phyloP scores from a whole-genome alignment of 2,113 vertebrate species.

The Brachirus orientalis region DNA sequence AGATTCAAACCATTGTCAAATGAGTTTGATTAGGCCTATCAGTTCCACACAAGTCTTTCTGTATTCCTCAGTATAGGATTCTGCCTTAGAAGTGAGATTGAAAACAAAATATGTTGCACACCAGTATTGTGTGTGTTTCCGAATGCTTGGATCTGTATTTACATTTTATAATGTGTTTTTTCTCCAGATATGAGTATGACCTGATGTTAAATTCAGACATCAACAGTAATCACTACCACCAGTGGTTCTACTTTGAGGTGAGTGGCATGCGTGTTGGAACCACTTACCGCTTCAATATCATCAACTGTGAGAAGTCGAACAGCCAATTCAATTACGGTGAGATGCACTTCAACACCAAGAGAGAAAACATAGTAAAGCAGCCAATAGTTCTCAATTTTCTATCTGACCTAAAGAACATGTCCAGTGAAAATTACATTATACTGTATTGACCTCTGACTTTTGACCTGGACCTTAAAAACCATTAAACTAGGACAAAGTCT shows the following conservation, averaged over 20 bases:
- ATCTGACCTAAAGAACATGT: background rate
- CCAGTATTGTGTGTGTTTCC: too few species aligned
- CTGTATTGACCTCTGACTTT: background rate
- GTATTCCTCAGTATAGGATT: too few species aligned
- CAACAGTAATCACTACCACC: constrained; percentile 99
- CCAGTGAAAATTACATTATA: background rate
- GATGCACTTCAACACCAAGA: constrained; percentile 8
- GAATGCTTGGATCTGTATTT: constrained; percentile 10
- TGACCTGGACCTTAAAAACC: too few species aligned
- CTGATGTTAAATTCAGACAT: constrained; percentile 98
- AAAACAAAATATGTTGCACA: background rate
- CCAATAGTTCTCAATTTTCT: background rate
- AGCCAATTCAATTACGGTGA: constrained; percentile 99
- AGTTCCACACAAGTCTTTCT: too few species aligned
- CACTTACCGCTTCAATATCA: constrained; percentile 96
- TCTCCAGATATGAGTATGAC: constrained; percentile 93
- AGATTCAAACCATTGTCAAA: too few species aligned
- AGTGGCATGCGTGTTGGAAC: constrained; percentile 91
- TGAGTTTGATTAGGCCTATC: too few species aligned
- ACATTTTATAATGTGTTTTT: constrained; percentile 9
- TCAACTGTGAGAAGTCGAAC: constrained; percentile 99
- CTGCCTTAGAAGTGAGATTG: background rate
- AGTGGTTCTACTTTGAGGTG: constrained; percentile 99
- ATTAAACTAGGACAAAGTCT: too few species aligned
- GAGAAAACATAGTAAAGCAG: background rate